Conservation (phyloP, 2,797 vertebrate species). For the Uromys caudimaculatus region DNA sequence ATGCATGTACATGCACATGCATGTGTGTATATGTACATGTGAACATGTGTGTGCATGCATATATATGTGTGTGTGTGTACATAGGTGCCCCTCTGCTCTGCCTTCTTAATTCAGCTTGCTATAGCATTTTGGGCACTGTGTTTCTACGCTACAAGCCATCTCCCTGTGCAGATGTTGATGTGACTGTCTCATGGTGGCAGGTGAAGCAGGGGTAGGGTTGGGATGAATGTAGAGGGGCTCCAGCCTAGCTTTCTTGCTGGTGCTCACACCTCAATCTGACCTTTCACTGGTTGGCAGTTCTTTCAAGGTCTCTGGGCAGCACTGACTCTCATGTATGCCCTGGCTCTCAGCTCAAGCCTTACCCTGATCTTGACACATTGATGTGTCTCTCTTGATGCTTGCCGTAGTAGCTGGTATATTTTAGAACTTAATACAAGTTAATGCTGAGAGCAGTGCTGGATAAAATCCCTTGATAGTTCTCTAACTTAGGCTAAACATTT, state of each 20-base stretch:
- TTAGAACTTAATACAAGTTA: not conserved
- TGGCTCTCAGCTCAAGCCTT: not conserved
- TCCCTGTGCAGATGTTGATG: not conserved
- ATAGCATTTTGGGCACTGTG: not conserved
- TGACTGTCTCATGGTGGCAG: not conserved
- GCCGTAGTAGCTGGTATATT: not conserved
- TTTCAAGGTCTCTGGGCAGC: not conserved
- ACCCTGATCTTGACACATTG: not conserved
- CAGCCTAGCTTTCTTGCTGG: not conserved
- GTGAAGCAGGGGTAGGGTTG: not conserved
- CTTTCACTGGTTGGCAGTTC: not conserved
- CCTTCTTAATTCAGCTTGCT: not conserved
- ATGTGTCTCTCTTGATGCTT: not conserved
- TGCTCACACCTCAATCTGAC: not conserved
- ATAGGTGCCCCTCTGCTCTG: not conserved
- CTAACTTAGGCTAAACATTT: not conserved
- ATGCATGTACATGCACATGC: too few relatives aligned
- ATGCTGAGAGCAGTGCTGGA: not conserved
- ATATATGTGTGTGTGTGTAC: fast-evolving
- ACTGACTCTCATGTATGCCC: not conserved
- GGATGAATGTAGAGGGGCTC: not conserved
- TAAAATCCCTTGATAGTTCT: not conserved
- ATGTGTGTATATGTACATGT: not conserved
- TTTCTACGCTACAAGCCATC: not conserved
- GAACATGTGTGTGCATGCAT: not conserved